Base-by-base conservation (phyloP, 2,888 invertebrate genomes). In the Dolomedes plantarius region DNA sequence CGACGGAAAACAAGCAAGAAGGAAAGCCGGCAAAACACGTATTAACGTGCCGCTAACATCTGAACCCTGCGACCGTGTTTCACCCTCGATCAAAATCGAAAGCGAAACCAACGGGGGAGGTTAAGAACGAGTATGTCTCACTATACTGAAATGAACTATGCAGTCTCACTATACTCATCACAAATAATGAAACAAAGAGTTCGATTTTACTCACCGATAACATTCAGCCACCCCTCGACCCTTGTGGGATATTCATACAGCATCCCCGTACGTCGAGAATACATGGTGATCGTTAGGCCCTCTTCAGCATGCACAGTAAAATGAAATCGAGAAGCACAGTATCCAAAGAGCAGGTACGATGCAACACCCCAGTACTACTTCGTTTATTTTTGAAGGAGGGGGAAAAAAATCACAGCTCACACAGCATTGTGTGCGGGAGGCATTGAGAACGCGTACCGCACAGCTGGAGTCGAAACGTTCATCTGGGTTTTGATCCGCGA, bases 181-280 rank as follows among this genome's bases (percentile, higher is more conserved):
- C n/a, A n/a, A 36, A 11, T 36, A 36, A 7, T 36, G 41, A 56
- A 56, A 23, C 3, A 56, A 16, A 46, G 71, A 68, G n/a, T n/a
- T 27, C 19, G 19, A 41, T 27, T 31, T 67, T 19, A 91, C 93
- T 92, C 89, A 93, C 93, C 93, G 90, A 93, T 93, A 89, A 93
- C 92, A 89, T 93, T 93, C 89, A 93, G 92, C 93, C 93, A 93
- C 88, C 93, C 93, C 90, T 93, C 93, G 67, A 93, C 93, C 77
- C 93, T 91, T 89, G 92, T 93, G 13, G 93, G 93, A 90, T 93
- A 93, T 87, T 92, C 92, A 41, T 81, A 87, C 31, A 80, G 28
- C 80, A 77, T 64, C 64, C 79, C 79, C 6, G 86, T 50, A 72
- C 83, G 71, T 31, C 77, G 46, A 23, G 73, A 73, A 68, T 68